Conservation (phyloP, 2,888 invertebrate genomes). For the Myopa tessellatipennis region DNA sequence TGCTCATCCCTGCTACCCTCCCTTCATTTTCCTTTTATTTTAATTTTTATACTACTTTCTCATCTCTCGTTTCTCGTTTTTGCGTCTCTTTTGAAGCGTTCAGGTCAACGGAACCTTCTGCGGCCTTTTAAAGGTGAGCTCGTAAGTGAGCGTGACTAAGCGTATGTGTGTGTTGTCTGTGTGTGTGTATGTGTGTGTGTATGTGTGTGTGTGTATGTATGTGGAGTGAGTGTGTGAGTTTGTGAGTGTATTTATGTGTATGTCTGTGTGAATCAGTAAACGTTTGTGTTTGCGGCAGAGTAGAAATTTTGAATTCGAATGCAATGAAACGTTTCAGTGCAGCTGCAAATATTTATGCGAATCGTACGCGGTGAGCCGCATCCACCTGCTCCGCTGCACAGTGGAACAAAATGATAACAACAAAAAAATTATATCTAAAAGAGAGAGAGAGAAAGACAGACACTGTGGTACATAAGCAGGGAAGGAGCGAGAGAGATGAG, state of each 20-base stretch:
- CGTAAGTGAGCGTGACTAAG: not conserved
- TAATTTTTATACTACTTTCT: not conserved
- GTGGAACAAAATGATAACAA: not conserved
- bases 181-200: not conserved
- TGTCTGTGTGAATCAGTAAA: conserved; percentile 12
- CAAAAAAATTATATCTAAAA: too few species aligned
- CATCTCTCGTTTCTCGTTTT: too few species aligned
- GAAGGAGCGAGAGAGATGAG: not conserved
- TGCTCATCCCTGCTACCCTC: not conserved
- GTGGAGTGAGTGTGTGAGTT: not conserved
- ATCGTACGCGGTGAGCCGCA: conserved; percentile 9
- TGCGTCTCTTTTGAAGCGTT: not conserved
- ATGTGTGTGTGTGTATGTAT: conserved; percentile 16
- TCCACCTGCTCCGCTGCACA: not conserved
- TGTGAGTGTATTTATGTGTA: not conserved
- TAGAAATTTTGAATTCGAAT: conserved; percentile 10
- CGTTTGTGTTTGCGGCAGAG: not conserved
- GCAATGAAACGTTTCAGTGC: conserved; percentile 13
- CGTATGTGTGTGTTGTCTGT: conserved; percentile 5
- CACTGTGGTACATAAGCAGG: not conserved
- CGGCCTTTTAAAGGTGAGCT: not conserved
- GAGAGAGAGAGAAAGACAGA: too few species aligned
- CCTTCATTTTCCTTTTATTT: not conserved
- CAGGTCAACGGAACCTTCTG: conserved; percentile 15
- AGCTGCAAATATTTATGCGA: conserved; percentile 29